Evolutionary conservation across 1,140 invertebrate genomes (phyloP).

Genomic region (Bombus vancouverensis): DNA sequence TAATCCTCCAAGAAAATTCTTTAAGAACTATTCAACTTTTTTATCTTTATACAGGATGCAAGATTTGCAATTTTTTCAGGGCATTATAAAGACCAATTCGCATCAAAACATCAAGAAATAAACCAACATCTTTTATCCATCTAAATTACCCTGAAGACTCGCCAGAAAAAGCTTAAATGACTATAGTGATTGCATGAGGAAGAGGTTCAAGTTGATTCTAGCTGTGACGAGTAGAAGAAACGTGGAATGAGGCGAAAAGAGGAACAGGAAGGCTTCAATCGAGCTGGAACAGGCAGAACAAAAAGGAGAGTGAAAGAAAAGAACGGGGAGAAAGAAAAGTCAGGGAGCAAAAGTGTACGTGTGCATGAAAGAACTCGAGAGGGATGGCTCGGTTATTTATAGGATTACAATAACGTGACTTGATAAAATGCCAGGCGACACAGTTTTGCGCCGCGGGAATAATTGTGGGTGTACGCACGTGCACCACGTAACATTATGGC

Average conservation of each 20-base stretch:
- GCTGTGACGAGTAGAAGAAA: not conserved
- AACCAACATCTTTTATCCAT: not conserved
- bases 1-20: not conserved
- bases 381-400: constrained; percentile 72
- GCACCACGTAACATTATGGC: constrained; percentile 45
- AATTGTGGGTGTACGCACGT: constrained; percentile 62
- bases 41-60: not conserved
- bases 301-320: constrained; percentile 16
- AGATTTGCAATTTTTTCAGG: not conserved
- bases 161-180: not conserved
- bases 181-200: not conserved
- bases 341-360: constrained; percentile 9
- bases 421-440: constrained; percentile 71
- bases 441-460: constrained; percentile 64
- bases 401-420: constrained; percentile 75
- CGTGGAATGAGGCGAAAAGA: constrained; percentile 3
- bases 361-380: not conserved
- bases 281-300: not conserved
- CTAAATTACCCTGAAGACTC: constrained; percentile 10
- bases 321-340: not conserved
- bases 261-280: not conserved
- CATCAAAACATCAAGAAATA: not conserved
- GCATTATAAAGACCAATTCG: not conserved
- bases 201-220: not conserved
- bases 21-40: not conserved